These are phyloP conservation scores for Platycnemis pennipes DNA, from an alignment of 2,888 invertebrate genomes.

Conservation along the genomic window DNA sequence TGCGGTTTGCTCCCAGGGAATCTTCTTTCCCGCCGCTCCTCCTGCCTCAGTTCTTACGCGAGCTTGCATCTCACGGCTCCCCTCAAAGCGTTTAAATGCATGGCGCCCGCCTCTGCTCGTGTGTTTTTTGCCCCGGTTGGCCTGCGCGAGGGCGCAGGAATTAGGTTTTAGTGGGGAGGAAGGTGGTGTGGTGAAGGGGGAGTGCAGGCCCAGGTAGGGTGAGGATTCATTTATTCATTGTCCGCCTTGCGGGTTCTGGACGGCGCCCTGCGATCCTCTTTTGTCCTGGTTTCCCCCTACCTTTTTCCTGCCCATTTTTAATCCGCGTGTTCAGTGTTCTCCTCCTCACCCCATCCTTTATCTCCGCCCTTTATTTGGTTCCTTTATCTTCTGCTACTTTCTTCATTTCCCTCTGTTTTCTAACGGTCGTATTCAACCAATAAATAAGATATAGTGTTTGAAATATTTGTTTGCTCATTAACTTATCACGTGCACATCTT, in stretches of 20 bases:
- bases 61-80: neutral
- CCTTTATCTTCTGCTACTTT: neutral
- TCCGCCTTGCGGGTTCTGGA: neutral
- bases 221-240: conserved; percentile 18
- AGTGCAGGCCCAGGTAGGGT: neutral
- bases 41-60: neutral
- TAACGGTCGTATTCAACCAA: too few species aligned
- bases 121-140: neutral
- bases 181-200: neutral
- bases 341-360: neutral
- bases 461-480: neutral
- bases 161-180: neutral
- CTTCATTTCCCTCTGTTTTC: neutral
- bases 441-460: neutral
- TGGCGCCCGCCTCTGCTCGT: neutral
- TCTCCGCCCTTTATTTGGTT: neutral
- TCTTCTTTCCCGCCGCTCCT: neutral
- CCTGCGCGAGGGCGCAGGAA: neutral
- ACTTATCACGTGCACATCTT: too few species aligned
- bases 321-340: neutral
- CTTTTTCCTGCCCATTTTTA: neutral
- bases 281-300: neutral
- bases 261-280: neutral
- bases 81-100: neutral
- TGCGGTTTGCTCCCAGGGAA: neutral